Conservation (phyloP, 2,797 vertebrate genomes). For the Spheniscus humboldti region DNA sequence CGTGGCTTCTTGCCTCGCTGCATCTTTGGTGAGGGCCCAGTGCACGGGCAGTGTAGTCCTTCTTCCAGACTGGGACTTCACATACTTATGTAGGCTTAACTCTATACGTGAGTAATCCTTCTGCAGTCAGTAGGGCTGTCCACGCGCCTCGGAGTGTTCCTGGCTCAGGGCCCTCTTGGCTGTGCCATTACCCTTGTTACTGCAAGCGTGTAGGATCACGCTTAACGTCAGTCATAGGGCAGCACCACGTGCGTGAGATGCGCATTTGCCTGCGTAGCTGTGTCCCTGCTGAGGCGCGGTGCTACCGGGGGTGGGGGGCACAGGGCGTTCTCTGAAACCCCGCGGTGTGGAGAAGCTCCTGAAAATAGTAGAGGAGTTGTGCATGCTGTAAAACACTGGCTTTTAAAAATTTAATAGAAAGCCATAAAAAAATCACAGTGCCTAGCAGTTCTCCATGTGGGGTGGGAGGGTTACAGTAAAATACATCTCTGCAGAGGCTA, state of each 20-base stretch:
- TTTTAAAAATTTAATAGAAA: not conserved
- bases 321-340: not conserved
- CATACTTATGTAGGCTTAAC: rapidly evolving
- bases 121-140: not conserved
- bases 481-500: not conserved
- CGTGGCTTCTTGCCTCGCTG: not conserved
- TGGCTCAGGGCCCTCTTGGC: not conserved
- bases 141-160: rapidly evolving
- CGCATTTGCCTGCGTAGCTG: rapidly evolving
- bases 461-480: not conserved
- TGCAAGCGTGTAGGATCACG: rapidly evolving
- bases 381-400: not conserved
- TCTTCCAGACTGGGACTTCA: not conserved
- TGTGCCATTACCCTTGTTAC: not conserved
- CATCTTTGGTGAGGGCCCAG: not conserved
- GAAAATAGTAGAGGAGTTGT: not conserved
- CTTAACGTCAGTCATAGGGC: rapidly evolving
- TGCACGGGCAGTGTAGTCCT: rapidly evolving
- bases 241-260: rapidly evolving
- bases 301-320: not conserved
- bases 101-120: not conserved
- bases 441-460: not conserved
- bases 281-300: not conserved
- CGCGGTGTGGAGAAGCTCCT: not conserved
- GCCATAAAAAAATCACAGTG: not conserved